Percentiles rank a stretch among this genome's conserved stretches.
Evolutionary conservation across 2,113 vertebrate genomes (phyloP).

Genomic region (Tor tambroides): DNA sequence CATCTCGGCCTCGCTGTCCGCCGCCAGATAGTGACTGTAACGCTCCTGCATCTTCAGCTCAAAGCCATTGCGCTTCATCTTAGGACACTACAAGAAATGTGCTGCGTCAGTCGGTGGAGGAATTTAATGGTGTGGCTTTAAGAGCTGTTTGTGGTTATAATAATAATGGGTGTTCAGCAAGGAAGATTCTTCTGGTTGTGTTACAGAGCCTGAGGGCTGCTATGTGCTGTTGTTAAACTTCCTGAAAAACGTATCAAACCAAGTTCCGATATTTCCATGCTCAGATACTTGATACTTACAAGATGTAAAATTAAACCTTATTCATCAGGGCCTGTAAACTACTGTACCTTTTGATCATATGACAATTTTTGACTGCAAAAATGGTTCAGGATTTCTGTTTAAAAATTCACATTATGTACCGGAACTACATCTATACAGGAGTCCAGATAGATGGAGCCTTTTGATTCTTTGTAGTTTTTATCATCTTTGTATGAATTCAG

Average conservation of each 20-base stretch:
- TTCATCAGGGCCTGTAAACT: neutral
- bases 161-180: neutral
- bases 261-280: neutral
- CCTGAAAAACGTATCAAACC: neutral
- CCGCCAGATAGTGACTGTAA: slow-evolving; percentile 94
- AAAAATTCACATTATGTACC: slow-evolving; percentile 68
- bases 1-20: slow-evolving; percentile 95
- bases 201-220: neutral
- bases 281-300: neutral
- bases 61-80: slow-evolving; percentile 91
- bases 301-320: neutral
- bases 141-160: neutral
- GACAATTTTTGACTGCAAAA: neutral
- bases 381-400: neutral
- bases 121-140: neutral
- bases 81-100: slow-evolving; percentile 81
- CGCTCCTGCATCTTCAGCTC: slow-evolving; percentile 97
- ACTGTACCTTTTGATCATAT: neutral
- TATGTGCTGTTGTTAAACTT: neutral
- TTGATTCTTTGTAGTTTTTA: slow-evolving; percentile 94
- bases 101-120: neutral
- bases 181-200: neutral
- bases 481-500: slow-evolving; percentile 98
- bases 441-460: slow-evolving; percentile 96
- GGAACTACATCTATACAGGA: slow-evolving; percentile 94